Base-by-base conservation (phyloP, 2,888 invertebrate species). In the Agelastica alni region DNA sequence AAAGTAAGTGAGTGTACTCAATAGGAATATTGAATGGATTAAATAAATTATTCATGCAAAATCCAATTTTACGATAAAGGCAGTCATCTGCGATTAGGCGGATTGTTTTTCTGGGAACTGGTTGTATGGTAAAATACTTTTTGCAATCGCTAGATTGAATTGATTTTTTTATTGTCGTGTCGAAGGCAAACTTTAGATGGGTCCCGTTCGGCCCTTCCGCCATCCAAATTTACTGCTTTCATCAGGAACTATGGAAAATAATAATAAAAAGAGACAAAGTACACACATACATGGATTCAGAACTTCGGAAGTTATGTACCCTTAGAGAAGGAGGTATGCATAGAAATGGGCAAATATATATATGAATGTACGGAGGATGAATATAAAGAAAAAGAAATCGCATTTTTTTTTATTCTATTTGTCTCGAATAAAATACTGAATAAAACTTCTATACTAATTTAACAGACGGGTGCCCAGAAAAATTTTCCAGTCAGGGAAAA, bases 111-210 rank as follows among this genome's bases (percentile, higher is more conserved):
- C 58, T 65, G 49, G 60, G 62, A 67, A 68, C 68, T 67, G 66
- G 62, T 61, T 37, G 37, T 67, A 72, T 70, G 70, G 66, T 18
- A 18, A 64, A 72, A 71, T 71, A 67, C 66, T 67, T 37, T 18
- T 18, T 66, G 69, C 67, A 71, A 70, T 70, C 69, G 59, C 58
- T 58, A 70, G 65, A 72, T 72, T 70, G 72, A 72, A 72, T 72
- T 70, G 72, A 72, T 68, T 68, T 68, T 68, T 67, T 63, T 67
- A 66, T 66, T 51, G 61, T 62, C 54, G 51, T 39, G 51, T 51
- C 18, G 42, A 49, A 46, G 55, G 49, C 53, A 54, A 61, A 53
- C 47, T 63, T 60, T 37, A 52, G 54, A 60, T 58, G 53, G 51
- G 42, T 20, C 20, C 10, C 12, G 37, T 34, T 46, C 31, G 36